Base-by-base conservation (phyloP, 2,797 vertebrate species). In the Phrynocephalus vlangalii region DNA sequence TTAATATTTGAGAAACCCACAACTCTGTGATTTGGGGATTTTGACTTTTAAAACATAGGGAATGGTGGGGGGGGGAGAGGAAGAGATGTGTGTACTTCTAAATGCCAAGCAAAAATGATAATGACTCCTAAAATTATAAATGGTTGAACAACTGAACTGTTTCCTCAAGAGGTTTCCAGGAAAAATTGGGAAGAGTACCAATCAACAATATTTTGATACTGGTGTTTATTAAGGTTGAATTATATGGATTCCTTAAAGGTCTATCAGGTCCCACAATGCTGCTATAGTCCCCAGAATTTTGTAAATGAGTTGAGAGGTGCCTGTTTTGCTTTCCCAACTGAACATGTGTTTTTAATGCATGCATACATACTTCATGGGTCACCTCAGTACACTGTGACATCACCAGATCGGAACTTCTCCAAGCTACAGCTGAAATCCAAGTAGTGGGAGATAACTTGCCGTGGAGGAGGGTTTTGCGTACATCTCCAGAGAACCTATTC, bases 331-430 rank as follows among this genome's bases (percentile, higher is more conserved):
- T 24, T 30, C 16, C 6, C 24, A 68, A 18, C 30, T 48, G 16
- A 81, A n/a, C 26, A 52, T 76, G 18, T 67, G 38, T 88, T 79
- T 24, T 24, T 10, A 10, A 26, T 48, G 9, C 13, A 56, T 56
- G 10, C 30, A 30, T 48, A 48, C 68, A 73, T 68, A 56, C 24
- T 6, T 24, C 30, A 24, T 67, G 71, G 63, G 76, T 85, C 78
- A 85, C 48, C 44, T 81, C 77, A 60, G 13, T 80, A 88, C 79
- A 81, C 83, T 88, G 44, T 88, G 87, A 88, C 87, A 88, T 88
- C 87, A 88, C 79, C 66, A 44, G 83, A 60, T 56, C n/a, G n/a
- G 87, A 88, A 85, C 71, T n/a, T 88, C 78, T 60, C 71, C 30
- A 70, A 28, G 44, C 71, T 81, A 22, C 78, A 81, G 72, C 1